phyloP scores from a whole-genome alignment of 2,113 vertebrate species.

The Cygnus buccinator region DNA sequence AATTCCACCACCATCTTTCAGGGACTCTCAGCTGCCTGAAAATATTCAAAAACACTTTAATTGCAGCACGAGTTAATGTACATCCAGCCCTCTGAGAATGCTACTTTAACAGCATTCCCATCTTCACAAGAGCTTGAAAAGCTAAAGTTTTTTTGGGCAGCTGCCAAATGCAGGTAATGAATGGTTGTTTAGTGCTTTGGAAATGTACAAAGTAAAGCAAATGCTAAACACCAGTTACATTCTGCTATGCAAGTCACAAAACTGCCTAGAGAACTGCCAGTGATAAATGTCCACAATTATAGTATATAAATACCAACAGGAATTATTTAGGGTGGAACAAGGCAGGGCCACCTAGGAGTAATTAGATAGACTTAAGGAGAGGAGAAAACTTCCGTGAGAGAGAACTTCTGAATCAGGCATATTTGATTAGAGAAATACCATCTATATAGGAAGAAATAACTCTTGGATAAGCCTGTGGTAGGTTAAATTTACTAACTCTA shows the following conservation, averaged over 20 bases:
- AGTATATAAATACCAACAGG: neutral
- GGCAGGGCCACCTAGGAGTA: neutral
- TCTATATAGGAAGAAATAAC: neutral
- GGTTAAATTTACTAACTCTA: neutral
- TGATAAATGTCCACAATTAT: conserved; percentile 14
- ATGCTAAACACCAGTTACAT: neutral
- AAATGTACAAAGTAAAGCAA: neutral
- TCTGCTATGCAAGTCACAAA: neutral
- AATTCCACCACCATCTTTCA: neutral
- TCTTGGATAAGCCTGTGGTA: neutral
- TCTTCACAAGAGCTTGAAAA: neutral
- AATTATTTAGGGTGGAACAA: conserved; percentile 40
- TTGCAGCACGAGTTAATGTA: neutral
- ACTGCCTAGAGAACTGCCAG: neutral
- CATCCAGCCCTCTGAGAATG: neutral
- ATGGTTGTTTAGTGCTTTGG: neutral
- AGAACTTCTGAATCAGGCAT: neutral
- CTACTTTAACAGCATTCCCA: neutral
- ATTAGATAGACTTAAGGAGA: neutral
- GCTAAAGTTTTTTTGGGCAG: neutral
- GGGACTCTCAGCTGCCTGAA: neutral
- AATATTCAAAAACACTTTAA: neutral
- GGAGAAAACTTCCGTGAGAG: conserved; percentile 9
- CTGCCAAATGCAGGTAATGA: conserved; percentile 31
- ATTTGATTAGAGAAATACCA: neutral